These are phyloP conservation scores for Drosophila meridionalis DNA, from an alignment of 2,888 invertebrate genomes.

Conservation along the genomic window DNA sequence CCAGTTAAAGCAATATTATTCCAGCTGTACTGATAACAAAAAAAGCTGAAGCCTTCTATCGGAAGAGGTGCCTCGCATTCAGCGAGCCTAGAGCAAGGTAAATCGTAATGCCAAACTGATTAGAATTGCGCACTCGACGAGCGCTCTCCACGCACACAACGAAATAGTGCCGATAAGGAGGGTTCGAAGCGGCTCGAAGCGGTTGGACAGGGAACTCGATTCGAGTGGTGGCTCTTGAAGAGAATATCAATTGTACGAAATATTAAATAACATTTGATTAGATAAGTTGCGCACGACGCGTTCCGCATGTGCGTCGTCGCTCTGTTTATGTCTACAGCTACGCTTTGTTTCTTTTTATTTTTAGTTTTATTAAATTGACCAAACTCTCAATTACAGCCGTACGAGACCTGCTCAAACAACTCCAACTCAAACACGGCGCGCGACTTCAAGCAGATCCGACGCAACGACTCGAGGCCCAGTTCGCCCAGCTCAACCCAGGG, in stretches of 20 bases:
- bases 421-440: conserved; percentile 82
- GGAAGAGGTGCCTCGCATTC: conserved; percentile 10
- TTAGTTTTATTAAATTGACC: neutral
- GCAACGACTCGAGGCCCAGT: conserved; percentile 85
- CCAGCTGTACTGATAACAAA: conserved; percentile 26
- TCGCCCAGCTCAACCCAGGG: conserved; percentile 84
- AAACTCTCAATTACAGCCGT: conserved; percentile 86
- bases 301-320: neutral
- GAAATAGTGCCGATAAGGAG: conserved; percentile 27
- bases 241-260: conserved; percentile 68
- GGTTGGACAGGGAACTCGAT: conserved; percentile 32
- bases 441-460: conserved; percentile 85
- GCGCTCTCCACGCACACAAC: neutral
- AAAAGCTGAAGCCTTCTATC: conserved; percentile 8
- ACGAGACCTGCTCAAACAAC: conserved; percentile 86
- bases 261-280: conserved; percentile 67
- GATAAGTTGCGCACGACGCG: conserved; percentile 45
- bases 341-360: conserved; percentile 1
- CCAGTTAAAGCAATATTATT: conserved; percentile 1
- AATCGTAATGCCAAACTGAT: conserved; percentile 33
- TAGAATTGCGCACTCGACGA: conserved; percentile 13
- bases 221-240: conserved; percentile 60
- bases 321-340: neutral
- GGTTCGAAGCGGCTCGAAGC: conserved; percentile 38
- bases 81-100: conserved; percentile 22